Base-by-base conservation (phyloP, 2,888 invertebrate genomes). In the Microctonus aethiopoides region DNA sequence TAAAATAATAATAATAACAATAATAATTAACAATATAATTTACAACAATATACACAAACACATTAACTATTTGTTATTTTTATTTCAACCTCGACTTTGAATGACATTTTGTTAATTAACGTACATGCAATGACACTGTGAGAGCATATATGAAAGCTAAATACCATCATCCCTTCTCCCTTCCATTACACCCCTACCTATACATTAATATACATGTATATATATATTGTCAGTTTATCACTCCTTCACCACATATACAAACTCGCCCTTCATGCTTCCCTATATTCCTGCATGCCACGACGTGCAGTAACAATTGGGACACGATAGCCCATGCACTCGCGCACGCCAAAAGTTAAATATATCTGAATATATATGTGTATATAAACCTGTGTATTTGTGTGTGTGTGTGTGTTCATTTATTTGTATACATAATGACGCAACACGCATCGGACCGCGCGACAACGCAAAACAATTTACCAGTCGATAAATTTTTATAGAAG, bases 21-120 rank as follows among this genome's bases (percentile, higher is more conserved):
- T 29, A 29, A 29, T 29, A 5, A 29, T 5, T 29, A 29, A 29
- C 7, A 29, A 29, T n/a, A 29, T 7, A 29, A 29, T 5, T 5
- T 29, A 29, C 4, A 29, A 29, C 29, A 29, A 29, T 5, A 29
- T 5, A 29, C 3, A 29, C 3, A 29, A 29, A 29, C 3, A 7
- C 29, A 29, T 5, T 5, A 29, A 29, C 7, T 29, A 3, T 54
- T 65, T 65, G n/a, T 36, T 16, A 26, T 36, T 13, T 39, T 39
- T 36, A 3, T 54, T 54, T 13, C 5, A 60, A 22, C 5, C 16
- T 34, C 6, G 84, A 85, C 85, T 84, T 86, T 85, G 84, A 85
- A 85, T 84, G 86, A 85, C 86, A 84, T 85, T 86, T 85, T 85
- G 84, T 85, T 85, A 86, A 86, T 86, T 85, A 86, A 86, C 83